Evolutionary conservation across 2,113 vertebrate species (phyloP), one percentile per base, ranked within the genome.

Genomic region (Acrocephalus kingi): DNA sequence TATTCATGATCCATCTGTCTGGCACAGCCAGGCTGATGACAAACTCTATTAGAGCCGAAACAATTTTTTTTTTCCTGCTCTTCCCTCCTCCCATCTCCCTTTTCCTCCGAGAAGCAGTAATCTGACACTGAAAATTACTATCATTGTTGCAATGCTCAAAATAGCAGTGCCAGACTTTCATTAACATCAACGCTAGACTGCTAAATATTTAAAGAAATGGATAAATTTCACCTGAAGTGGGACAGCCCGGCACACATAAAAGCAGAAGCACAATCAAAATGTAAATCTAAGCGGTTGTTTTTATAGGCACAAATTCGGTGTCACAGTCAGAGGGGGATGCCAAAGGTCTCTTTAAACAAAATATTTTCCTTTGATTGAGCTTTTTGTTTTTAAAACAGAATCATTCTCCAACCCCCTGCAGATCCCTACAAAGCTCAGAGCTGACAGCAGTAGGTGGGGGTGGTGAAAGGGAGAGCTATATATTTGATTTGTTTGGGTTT

Each of bases 1-100:
- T 99, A 99, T 99, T 99, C 99, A 99, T 99, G 99, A 99, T 99
- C 99, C 99, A 99, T 99, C 98, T 99, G 99, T 99, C 98, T 99
- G 98, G 98, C 98, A 98, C 98, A 98, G 98, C 98, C 98, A 98
- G 98, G 98, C 97, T 98, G 98, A 98, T 98, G 98, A 98, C 98
- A 98, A 98, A 98, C 98, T 98, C 98, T 98, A 99, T 99, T 99
- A 99, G 98, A 98, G 98, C 98, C 97, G 98, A 98, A 98, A 98
- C 97, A 97, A 96, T 97, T 98, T 98, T 95, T 96, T 94, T 71
- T 77, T 52, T 35, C 14, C 31, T 10, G 37, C 95, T 94, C 94
- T 96, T 96, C 96, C 96, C 95, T 95, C 94, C 94, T 97, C 84
- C 93, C 93, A 83, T 85, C 96, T 95, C 93, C 95, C 96, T 97